Conservation (phyloP, 2,888 invertebrate genomes). For the Sphaeridia pumilis region DNA sequence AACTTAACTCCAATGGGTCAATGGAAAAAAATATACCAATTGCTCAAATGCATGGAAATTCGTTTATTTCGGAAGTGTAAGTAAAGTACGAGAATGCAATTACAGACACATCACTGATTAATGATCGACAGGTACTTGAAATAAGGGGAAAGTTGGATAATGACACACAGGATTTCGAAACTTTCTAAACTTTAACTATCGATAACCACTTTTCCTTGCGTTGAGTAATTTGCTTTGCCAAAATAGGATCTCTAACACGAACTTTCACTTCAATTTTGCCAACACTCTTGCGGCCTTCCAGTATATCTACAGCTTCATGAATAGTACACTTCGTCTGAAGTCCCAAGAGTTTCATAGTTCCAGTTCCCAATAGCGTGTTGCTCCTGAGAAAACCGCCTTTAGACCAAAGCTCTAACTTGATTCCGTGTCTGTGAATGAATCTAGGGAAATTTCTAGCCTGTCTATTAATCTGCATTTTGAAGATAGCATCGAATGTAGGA, state of each 20-base stretch:
- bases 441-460: conserved; percentile 67
- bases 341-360: conserved; percentile 71
- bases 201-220: conserved; percentile 86
- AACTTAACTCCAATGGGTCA: no score
- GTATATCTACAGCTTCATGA: conserved; percentile 72
- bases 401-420: conserved; percentile 84
- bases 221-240: conserved; percentile 78
- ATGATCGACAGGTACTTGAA: no score
- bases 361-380: conserved; percentile 73
- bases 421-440: conserved; percentile 72
- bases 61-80: no score
- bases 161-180: no score
- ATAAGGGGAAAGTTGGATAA: no score
- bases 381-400: conserved; percentile 89
- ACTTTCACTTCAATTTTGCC: conserved; percentile 83
- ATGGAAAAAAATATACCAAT: no score
- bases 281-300: conserved; percentile 75
- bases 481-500: conserved; percentile 74
- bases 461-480: conserved; percentile 66
- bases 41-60: no score
- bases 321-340: conserved; percentile 76
- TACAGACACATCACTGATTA: no score
- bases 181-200: conserved; percentile 47
- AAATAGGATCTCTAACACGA: conserved; percentile 72
- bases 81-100: no score